phyloP scores from a whole-genome alignment of 2,888 invertebrate genomes.

The Parasteatoda lunata region DNA sequence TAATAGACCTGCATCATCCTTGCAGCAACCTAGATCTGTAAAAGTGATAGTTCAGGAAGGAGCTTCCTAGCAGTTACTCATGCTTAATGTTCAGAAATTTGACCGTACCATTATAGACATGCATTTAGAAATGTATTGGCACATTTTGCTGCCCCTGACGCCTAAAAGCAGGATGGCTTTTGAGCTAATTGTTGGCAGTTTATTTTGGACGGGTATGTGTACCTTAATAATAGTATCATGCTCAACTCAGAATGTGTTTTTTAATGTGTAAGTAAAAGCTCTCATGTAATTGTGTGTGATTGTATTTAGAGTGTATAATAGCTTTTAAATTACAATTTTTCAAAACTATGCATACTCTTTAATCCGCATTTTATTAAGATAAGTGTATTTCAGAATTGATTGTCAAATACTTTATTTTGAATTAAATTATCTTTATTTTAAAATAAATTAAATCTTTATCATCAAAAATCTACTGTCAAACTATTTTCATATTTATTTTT shows the following conservation, averaged over 20 bases:
- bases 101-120: slow-evolving; percentile 58
- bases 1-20: slow-evolving; percentile 58
- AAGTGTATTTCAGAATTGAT: not conserved
- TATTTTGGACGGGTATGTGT: slow-evolving; percentile 63
- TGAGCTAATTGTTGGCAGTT: slow-evolving; percentile 19
- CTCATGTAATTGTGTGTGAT: slow-evolving; percentile 36
- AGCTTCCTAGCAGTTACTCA: slow-evolving; percentile 68
- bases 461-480: no score
- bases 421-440: no score
- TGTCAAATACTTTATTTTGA: no score
- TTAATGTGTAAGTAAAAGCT: slow-evolving; percentile 43
- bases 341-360: not conserved
- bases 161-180: slow-evolving; percentile 21
- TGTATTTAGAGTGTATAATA: slow-evolving; percentile 40
- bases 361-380: slow-evolving; percentile 50
- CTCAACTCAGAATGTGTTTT: slow-evolving; percentile 53
- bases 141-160: slow-evolving; percentile 41
- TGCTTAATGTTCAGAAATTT: slow-evolving; percentile 50
- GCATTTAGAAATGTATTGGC: slow-evolving; percentile 66
- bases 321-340: slow-evolving; percentile 8
- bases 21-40: slow-evolving; percentile 65
- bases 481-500: no score
- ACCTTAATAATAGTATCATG: slow-evolving; percentile 57
- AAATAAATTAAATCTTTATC: no score
- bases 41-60: slow-evolving; percentile 69